phyloP scores from a whole-genome alignment of 2,113 vertebrate genomes.

The Oenanthe melanoleuca region DNA sequence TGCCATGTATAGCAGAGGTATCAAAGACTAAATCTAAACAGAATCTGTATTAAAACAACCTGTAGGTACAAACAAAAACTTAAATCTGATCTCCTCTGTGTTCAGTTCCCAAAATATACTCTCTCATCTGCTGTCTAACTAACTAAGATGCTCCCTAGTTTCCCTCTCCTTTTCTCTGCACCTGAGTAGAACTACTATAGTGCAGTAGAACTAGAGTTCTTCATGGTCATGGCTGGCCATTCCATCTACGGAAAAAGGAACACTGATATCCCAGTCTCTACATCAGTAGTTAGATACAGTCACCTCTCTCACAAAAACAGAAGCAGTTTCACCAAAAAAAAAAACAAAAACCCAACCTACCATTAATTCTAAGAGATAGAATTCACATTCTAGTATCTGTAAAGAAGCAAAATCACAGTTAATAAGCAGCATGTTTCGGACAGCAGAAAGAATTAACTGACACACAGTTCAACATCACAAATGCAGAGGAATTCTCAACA shows the following conservation, averaged over 20 bases:
- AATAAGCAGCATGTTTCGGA: background rate
- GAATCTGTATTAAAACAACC: background rate
- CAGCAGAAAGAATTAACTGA: background rate
- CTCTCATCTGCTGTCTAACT: background rate
- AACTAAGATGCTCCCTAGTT: background rate
- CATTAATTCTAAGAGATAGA: conserved; percentile 99
- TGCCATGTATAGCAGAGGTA: background rate
- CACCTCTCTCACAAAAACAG: background rate
- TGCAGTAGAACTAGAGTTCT: background rate
- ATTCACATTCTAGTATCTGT: conserved; percentile 99
- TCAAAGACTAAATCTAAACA: background rate
- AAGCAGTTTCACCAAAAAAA: background rate
- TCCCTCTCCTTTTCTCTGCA: background rate
- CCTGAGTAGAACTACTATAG: background rate
- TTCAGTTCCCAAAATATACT: background rate
- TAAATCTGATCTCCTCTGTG: background rate
- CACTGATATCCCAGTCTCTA: background rate
- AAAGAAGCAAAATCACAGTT: conserved; percentile 35
- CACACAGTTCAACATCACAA: background rate
- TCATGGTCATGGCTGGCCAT: background rate
- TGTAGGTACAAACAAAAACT: background rate
- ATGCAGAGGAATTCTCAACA: background rate
- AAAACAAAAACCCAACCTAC: conserved; percentile 74
- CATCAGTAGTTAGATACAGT: background rate
- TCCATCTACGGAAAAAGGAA: background rate